These are phyloP conservation scores for Adelphocoris suturalis DNA, from an alignment of 2,888 invertebrate species.

Conservation along the genomic window DNA sequence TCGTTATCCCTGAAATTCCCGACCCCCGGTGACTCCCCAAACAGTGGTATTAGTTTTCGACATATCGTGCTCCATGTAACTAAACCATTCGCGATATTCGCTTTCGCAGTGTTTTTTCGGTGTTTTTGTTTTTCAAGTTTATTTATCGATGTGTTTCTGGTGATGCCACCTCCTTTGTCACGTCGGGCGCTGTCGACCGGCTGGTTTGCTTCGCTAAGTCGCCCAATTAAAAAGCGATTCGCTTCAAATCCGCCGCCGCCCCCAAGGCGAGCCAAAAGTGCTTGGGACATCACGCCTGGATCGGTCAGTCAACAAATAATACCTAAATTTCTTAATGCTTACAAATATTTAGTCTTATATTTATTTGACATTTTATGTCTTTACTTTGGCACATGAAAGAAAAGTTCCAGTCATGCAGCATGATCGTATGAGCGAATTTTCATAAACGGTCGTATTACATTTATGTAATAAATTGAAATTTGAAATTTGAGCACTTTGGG, in stretches of 20 bases:
- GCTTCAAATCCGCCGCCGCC: constrained; percentile 73
- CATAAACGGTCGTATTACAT: no score
- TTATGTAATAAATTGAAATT: no score
- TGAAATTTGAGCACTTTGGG: no score
- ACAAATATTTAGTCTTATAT: no score
- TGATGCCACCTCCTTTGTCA: constrained; percentile 73
- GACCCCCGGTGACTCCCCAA: not conserved
- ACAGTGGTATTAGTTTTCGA: not conserved
- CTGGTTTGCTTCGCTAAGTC: constrained; percentile 90
- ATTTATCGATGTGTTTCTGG: constrained; percentile 35
- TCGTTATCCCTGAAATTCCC: not conserved
- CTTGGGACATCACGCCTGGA: constrained; percentile 81
- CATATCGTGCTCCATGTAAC: no score
- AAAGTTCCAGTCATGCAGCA: no score
- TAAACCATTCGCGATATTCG: no score
- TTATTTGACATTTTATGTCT: no score
- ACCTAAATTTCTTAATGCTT: not conserved
- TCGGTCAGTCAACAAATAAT: constrained; percentile 61
- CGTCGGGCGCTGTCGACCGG: constrained; percentile 78
- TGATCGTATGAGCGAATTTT: no score
- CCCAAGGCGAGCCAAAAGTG: constrained; percentile 79
- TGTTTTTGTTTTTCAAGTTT: constrained; percentile 5
- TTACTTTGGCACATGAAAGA: no score
- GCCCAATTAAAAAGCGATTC: constrained; percentile 80
- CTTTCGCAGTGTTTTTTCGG: not conserved